These are phyloP conservation scores for Carpatolechia fugitivella DNA, from an alignment of 2,888 invertebrate genomes.

Conservation along the genomic window DNA sequence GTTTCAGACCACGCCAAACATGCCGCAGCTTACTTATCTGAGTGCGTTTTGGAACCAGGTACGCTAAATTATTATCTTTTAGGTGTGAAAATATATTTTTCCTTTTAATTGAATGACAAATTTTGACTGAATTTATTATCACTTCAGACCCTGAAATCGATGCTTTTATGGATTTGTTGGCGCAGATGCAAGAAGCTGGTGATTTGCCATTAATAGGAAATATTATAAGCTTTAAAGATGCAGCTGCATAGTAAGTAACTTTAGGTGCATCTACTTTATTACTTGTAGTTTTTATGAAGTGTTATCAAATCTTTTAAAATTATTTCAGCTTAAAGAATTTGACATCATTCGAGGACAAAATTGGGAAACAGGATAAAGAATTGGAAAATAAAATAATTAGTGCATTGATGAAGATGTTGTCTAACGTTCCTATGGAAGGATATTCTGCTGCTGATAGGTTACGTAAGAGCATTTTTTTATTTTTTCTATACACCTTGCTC, in stretches of 20 bases:
- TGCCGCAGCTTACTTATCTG: conserved; percentile 52
- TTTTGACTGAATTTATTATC: background rate
- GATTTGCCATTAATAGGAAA: conserved; percentile 43
- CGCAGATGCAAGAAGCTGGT: conserved; percentile 58
- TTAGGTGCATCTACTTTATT: background rate
- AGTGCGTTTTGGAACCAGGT: conserved; percentile 57
- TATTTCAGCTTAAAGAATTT: conserved; percentile 47
- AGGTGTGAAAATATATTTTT: background rate
- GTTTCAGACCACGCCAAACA: conserved; percentile 54
- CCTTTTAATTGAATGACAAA: background rate
- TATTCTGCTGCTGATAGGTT: conserved; percentile 37
- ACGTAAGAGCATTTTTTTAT: conserved; percentile 31
- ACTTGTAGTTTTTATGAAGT: no score
- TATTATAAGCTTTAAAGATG: conserved; percentile 54
- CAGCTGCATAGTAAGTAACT: conserved; percentile 54
- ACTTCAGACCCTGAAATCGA: conserved; percentile 53
- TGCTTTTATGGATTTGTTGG: conserved; percentile 54
- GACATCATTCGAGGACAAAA: conserved; percentile 48
- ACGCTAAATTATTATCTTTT: conserved; percentile 9
- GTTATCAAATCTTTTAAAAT: background rate
- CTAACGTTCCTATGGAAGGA: conserved; percentile 36
- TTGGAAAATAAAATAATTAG: conserved; percentile 35
- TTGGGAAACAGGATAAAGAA: conserved; percentile 30
- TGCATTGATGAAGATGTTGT: conserved; percentile 47
- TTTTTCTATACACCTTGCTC: no score